Conservation (phyloP, 2,888 invertebrate species). For the Acleris cristana region DNA sequence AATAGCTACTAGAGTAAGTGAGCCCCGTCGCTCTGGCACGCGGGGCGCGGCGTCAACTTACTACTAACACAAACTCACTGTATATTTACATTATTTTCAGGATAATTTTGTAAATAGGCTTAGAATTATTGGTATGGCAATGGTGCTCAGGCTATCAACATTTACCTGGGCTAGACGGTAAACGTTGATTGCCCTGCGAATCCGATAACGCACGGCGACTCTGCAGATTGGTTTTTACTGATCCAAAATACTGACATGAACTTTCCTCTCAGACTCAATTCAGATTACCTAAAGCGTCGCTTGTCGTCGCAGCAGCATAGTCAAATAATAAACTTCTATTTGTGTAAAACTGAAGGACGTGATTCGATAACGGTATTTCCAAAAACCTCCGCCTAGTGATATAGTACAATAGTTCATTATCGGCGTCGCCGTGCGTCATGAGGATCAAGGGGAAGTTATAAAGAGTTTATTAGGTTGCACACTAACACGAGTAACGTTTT, state of each 20-base stretch:
- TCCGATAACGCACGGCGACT: constrained; percentile 19
- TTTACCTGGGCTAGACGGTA: not conserved
- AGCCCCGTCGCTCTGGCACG: constrained; percentile 46
- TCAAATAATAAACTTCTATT: too few relatives aligned
- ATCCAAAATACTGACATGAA: not conserved
- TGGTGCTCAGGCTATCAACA: constrained; percentile 31
- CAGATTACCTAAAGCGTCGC: too few relatives aligned
- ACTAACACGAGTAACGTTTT: constrained; percentile 31
- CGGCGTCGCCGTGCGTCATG: constrained; percentile 24
- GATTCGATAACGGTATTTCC: not conserved
- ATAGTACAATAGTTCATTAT: constrained; percentile 28
- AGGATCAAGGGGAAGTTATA: constrained; percentile 33
- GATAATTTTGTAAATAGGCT: constrained; percentile 37
- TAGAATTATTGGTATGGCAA: not conserved
- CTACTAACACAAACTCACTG: constrained; percentile 71
- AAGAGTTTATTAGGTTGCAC: constrained; percentile 23
- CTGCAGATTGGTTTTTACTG: not conserved
- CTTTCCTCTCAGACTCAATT: not conserved
- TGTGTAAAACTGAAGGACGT: too few relatives aligned
- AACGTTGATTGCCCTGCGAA: constrained; percentile 12
- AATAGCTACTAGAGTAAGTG: constrained; percentile 92
- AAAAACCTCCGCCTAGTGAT: constrained; percentile 8
- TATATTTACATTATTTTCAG: constrained; percentile 61
- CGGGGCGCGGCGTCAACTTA: constrained; percentile 47
- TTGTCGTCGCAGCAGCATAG: too few relatives aligned